Evolutionary conservation across 1,140 invertebrate genomes (phyloP), one percentile per base, ranked within the genome.

Genomic region (Zaprionus camerounensis): DNA sequence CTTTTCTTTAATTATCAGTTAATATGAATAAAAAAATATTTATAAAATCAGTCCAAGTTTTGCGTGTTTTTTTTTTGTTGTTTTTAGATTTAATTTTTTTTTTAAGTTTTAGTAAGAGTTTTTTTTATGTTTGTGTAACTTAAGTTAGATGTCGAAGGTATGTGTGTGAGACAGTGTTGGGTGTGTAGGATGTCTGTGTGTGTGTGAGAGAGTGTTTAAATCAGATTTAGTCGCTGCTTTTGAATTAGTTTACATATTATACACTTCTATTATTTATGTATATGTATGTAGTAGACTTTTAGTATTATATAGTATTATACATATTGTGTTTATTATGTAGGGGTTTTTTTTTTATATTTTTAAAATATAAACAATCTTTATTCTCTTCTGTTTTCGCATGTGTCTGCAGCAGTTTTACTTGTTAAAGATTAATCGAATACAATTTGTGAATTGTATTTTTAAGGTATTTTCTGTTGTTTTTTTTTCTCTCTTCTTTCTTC

Each of bases 41-140:
- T 90, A 91, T 90, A 90, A 90, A 90, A 90, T 90, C 86, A 90
- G 86, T 90, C 86, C 82, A 91, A 90, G 86, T 91, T 90, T 86
- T 87, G 85, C 81, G 81, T 90, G 69, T 90, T 73, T 80, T 77
- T 85, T 78, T 79, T 62, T 61, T 58, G 46, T 61, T 46, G 36
- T 46, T 44, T 51, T 70, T 34, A 38, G 68, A 20, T 70, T 70
- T 57, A 63, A 56, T 36, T 75, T 69, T 68, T 36, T 36, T 58
- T 66, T 51, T 71, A 46, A 56, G 36, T 64, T 57, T 71, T 69
- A 55, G 67, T 77, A 53, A 76, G 53, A 57, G 57, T 70, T 56
- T 53, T 51, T 44, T 22, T 59, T 20, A 34, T 44, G 22, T 63
- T 71, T 83, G 36, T 85, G 67, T 74, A 67, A 72, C 79, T 88